Evolutionary conservation across 2,113 vertebrate genomes (phyloP).

Genomic region (Aspidoscelis tigris): DNA sequence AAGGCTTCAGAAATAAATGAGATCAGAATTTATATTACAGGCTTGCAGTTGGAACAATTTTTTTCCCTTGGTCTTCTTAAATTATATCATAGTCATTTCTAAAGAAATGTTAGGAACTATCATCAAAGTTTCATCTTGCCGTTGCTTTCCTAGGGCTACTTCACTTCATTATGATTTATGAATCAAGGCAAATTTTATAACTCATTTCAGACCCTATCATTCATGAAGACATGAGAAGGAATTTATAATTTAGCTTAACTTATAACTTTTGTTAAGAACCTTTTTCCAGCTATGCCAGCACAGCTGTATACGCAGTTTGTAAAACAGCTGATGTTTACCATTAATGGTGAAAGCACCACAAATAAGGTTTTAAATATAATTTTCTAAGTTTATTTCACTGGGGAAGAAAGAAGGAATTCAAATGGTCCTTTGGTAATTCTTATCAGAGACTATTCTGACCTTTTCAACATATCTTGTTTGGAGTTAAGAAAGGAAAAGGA

Average conservation of each 20-base stretch:
- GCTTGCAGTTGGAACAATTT: background rate
- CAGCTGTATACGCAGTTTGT: conserved; percentile 11
- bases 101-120: background rate
- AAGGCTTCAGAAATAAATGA: too few species aligned
- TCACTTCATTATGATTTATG: conserved; percentile 18
- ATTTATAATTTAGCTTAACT: background rate
- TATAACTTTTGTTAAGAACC: conserved; percentile 20
- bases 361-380: conserved; percentile 54
- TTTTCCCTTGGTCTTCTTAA: background rate
- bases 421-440: conserved; percentile 58
- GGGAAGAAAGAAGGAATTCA: conserved; percentile 59
- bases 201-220: background rate
- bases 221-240: background rate
- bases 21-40: background rate
- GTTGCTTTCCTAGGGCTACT: conserved; percentile 28
- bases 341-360: conserved; percentile 30
- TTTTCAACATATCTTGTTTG: conserved; percentile 63
- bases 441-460: conserved; percentile 62
- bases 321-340: conserved; percentile 39
- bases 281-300: conserved; percentile 8
- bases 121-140: background rate
- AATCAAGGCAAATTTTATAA: conserved; percentile 40
- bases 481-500: conserved; percentile 25
- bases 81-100: background rate
- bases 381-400: conserved; percentile 57